These are phyloP conservation scores for Myxocyprinus asiaticus DNA, from an alignment of 2,113 vertebrate genomes.

Conservation along the genomic window DNA sequence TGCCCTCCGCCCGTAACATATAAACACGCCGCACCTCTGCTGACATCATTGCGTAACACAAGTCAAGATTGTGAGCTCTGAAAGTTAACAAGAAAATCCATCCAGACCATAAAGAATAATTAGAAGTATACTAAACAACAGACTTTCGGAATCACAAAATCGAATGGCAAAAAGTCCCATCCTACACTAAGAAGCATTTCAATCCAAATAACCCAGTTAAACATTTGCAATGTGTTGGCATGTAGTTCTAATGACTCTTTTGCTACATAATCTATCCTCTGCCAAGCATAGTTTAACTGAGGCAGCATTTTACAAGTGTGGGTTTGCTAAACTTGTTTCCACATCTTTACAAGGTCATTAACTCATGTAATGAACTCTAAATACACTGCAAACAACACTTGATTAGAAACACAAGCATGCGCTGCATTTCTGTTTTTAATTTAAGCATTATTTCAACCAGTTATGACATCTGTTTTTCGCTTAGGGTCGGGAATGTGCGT, in stretches of 20 bases:
- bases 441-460: conserved; percentile 44
- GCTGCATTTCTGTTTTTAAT: conserved; percentile 46
- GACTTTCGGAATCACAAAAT: neutral
- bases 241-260: conserved; percentile 34
- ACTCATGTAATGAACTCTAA: conserved; percentile 55
- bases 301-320: conserved; percentile 43
- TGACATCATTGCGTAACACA: conserved; percentile 36
- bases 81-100: conserved; percentile 17
- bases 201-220: conserved; percentile 41
- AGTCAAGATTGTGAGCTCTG: neutral
- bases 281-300: conserved; percentile 43
- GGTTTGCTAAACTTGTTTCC: conserved; percentile 52
- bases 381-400: conserved; percentile 48
- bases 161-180: neutral
- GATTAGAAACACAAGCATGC: conserved; percentile 49
- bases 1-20: conserved; percentile 41
- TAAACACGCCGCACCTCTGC: conserved; percentile 56
- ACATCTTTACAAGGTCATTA: conserved; percentile 57
- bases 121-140: too few relatives aligned
- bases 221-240: conserved; percentile 36
- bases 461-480: conserved; percentile 42
- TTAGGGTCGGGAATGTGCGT: neutral
- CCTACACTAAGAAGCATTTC: neutral
- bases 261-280: conserved; percentile 24
- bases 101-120: conserved; percentile 28